Evolutionary conservation across 2,797 vertebrate genomes (phyloP).

Genomic region (Anas flavirostris): DNA sequence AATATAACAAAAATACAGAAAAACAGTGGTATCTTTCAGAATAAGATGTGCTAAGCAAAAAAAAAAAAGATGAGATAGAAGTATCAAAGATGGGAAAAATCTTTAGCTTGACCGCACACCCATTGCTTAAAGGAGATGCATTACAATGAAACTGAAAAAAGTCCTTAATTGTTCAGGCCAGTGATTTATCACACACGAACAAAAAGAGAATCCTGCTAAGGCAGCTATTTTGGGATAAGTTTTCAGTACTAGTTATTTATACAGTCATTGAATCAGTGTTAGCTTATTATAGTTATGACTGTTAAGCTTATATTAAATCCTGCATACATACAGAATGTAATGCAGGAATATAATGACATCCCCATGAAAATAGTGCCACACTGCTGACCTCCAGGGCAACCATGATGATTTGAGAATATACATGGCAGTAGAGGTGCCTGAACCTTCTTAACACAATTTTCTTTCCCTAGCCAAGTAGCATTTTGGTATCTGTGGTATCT

Average conservation of each 20-base stretch:
- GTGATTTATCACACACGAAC: slow-evolving; percentile 26
- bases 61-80: not conserved
- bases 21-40: not conserved
- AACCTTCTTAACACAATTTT: not conserved
- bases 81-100: not conserved
- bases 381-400: slow-evolving; percentile 37
- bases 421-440: slow-evolving; percentile 5
- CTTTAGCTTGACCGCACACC: not conserved
- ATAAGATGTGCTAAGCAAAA: not conserved
- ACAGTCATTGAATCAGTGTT: slow-evolving; percentile 52
- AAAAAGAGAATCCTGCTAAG: slow-evolving; percentile 44
- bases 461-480: not conserved
- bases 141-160: slow-evolving; percentile 59
- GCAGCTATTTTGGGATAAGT: slow-evolving; percentile 33
- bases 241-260: slow-evolving; percentile 45
- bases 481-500: slow-evolving; percentile 27
- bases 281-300: slow-evolving; percentile 62
- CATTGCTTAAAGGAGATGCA: not conserved
- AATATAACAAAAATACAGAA: not conserved
- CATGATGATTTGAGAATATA: slow-evolving; percentile 13
- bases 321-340: slow-evolving; percentile 15
- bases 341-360: slow-evolving; percentile 61
- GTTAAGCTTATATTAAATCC: slow-evolving; percentile 65
- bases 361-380: slow-evolving; percentile 52
- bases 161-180: slow-evolving; percentile 35